Evolutionary conservation across 2,888 invertebrate species (phyloP), one percentile per base, ranked within the genome.

Genomic region (Dastarcus helophoroides): DNA sequence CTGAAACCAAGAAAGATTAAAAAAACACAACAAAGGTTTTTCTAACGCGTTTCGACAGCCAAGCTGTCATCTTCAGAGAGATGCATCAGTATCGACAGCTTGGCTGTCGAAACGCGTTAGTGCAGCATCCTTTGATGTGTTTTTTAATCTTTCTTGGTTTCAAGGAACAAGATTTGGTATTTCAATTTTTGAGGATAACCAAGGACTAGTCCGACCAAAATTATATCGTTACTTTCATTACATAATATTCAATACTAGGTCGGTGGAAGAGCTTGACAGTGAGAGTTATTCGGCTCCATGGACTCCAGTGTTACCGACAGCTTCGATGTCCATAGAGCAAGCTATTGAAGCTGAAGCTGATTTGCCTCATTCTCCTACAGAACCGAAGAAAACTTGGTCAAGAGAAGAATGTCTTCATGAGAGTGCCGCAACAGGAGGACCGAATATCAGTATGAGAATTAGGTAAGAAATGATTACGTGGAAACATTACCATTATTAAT

Each of bases 341-440:
- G 31, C 36, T 14, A 38, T 41, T 13, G 35, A 38, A 8, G 36
- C 37, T 11, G 43, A 41, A 14, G 50, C 51, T 31, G 42, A 40
- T 6, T 33, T 42, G 11, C 43, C 46, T 22, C 39, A 41, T 24
- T 52, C 47, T 14, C 47, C 52, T 4, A 48, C 53, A 3, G 54
- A 58, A 23, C 61, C 63, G 33, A 63, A 71, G 36, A 69, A 70
- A 49, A 70, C 77, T 31, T 81, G 79, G 71, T 78, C 79, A 2
- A 65, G 84, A 10, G 82, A 83, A 51, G 76, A 81, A 54, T 81
- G 76, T 59, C 65, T 82, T 26, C 81, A 81, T 54, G 75, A 76
- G 42, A 72, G 73, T 17, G 75, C 79, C 6, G 79, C 76, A 17
- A 79, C 74, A 26, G 77, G 76, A 23, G 76, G 76, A 2, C 73